Base-by-base conservation (phyloP, 1,140 invertebrate genomes). In the Drosophila subpulchrella region DNA sequence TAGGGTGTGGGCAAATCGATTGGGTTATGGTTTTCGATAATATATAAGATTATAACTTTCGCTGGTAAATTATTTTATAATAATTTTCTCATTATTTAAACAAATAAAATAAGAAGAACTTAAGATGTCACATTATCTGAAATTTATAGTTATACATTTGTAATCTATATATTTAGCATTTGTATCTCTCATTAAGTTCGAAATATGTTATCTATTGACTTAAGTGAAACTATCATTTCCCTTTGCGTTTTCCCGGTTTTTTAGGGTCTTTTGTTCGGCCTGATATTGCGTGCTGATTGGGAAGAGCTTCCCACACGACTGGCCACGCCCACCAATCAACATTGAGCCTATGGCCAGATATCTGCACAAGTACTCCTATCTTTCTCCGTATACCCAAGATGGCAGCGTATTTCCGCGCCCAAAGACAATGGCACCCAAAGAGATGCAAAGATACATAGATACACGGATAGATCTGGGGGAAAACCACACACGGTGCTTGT, bases 401-500 rank as follows among this genome's bases (percentile, higher is more conserved):
- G 47, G 75, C 66, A 63, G 65, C 75, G 60, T 55, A 75, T 62
- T 81, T 83, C 79, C 75, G 70, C 61, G 57, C 60, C 47, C 65
- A 63, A 65, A 75, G 60, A 82, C 80, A 82, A 82, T 81, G 60
- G 56, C 27, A 34, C 48, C 27, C 47, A 32, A 42, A 20, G 34
- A 50, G 39, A 60, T 44, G 34, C 57, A 51, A 34, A 62, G 41
- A 62, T 46, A 38, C 24, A 41, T 11, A 34, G 56, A 50, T 46
- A 38, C 24, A 41, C 7, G 27, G 56, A 50, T 51, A 27, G 20
- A 48, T 24, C 39, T 39, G 27, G 30, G n/a, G 27, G 13, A 24
- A 39, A 68, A 44, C 78, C 78, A 74, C 79, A 82, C 73, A 81
- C 61, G 78, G 68, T 48, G 79, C 63, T 55, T 15, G 7, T 59